phyloP scores from a whole-genome alignment of 2,888 invertebrate genomes.

The Hanleya hanleyi region DNA sequence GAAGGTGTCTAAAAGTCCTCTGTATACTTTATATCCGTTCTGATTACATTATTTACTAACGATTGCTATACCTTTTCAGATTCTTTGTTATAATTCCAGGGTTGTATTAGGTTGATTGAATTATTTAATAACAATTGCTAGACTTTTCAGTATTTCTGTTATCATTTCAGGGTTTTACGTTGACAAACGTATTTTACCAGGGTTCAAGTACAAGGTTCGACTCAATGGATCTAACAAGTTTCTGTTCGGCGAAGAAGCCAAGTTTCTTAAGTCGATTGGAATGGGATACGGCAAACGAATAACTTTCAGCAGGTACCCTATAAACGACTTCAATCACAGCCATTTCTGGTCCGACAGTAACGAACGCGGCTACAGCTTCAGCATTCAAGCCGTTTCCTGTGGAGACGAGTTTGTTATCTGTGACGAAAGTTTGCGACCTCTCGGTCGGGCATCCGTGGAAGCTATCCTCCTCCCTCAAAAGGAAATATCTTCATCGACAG shows the following conservation, averaged over 20 bases:
- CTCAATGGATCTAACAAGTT: slow-evolving; percentile 80
- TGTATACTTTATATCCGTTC: too few relatives aligned
- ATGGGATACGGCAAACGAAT: slow-evolving; percentile 84
- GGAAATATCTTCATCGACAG: slow-evolving; percentile 40
- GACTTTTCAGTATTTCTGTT: slow-evolving; percentile 15
- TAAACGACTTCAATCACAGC: slow-evolving; percentile 78
- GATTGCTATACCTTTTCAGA: too few relatives aligned
- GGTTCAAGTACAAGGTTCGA: slow-evolving; percentile 84
- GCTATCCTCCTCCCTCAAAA: slow-evolving; percentile 43
- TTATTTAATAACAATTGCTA: neutral
- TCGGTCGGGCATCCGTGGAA: slow-evolving; percentile 48
- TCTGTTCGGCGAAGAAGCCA: slow-evolving; percentile 81
- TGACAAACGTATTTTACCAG: slow-evolving; percentile 82
- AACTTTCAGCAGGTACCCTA: slow-evolving; percentile 81
- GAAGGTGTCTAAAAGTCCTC: too few relatives aligned
- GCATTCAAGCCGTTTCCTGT: slow-evolving; percentile 77
- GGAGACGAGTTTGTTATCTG: slow-evolving; percentile 85
- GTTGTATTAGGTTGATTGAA: too few relatives aligned
- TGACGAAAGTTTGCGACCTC: slow-evolving; percentile 39
- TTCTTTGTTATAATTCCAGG: too few relatives aligned
- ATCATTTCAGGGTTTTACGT: slow-evolving; percentile 79
- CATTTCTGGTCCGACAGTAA: slow-evolving; percentile 87
- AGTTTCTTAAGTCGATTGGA: slow-evolving; percentile 81
- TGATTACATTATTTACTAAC: too few relatives aligned
- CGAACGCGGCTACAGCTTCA: slow-evolving; percentile 82